These are phyloP conservation scores for Megamerina dolium DNA, from an alignment of 2,888 invertebrate genomes.

Conservation along the genomic window DNA sequence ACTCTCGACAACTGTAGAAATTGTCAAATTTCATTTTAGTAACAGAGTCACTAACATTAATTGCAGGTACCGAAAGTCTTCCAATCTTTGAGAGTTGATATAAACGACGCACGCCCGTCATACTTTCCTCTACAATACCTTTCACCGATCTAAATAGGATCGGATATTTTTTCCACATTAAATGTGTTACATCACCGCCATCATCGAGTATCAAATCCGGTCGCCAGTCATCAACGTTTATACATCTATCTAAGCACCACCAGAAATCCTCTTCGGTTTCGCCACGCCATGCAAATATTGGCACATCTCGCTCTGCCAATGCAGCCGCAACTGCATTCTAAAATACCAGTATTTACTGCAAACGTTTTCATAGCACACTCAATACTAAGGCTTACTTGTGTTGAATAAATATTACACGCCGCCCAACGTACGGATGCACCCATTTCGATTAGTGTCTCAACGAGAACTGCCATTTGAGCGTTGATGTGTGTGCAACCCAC, in stretches of 20 bases:
- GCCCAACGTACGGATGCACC: constrained; percentile 92
- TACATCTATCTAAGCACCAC: constrained; percentile 96
- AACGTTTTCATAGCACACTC: constrained; percentile 1
- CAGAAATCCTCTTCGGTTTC: constrained; percentile 97
- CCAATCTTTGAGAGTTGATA: constrained; percentile 53
- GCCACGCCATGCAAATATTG: constrained; percentile 93
- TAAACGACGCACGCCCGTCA: constrained; percentile 91
- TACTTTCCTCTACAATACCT: constrained; percentile 94
- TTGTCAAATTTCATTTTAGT: constrained; percentile 98
- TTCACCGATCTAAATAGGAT: constrained; percentile 85
- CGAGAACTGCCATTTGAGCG: constrained; percentile 91
- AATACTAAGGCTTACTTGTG: constrained; percentile 56
- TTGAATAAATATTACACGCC: constrained; percentile 96
- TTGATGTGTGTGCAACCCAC: constrained; percentile 97
- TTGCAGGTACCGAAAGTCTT: constrained; percentile 37
- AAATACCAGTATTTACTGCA: no score
- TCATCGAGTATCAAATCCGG: constrained; percentile 97
- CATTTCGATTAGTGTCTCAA: constrained; percentile 79
- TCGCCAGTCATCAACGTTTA: constrained; percentile 83
- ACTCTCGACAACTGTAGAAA: constrained; percentile 87
- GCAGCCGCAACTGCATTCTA: constrained; percentile 95
- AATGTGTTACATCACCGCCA: constrained; percentile 92
- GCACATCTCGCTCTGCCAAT: constrained; percentile 77
- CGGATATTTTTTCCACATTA: constrained; percentile 91
- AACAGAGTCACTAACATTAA: constrained; percentile 67